Evolutionary conservation across 2,113 vertebrate species (phyloP).

Genomic region (Dolichotis patagonum): DNA sequence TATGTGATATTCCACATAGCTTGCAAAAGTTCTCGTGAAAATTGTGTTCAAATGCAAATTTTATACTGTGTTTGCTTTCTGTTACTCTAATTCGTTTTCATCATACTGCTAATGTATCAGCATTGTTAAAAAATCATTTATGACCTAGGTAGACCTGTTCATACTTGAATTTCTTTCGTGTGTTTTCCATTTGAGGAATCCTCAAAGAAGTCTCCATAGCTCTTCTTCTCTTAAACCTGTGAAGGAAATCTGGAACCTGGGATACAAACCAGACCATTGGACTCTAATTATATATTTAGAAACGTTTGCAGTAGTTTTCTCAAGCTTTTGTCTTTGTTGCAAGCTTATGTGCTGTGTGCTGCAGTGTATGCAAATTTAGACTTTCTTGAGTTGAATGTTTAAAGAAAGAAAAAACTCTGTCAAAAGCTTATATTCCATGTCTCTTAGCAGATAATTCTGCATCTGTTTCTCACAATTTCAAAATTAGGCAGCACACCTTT

Average conservation of each 20-base stretch:
- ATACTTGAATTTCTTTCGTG: not conserved
- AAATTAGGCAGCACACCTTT: not conserved
- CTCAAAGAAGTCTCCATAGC: not conserved
- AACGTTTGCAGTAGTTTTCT: not conserved
- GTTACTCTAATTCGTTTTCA: not conserved
- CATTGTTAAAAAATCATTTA: not conserved
- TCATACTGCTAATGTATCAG: not conserved
- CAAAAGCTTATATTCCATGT: not conserved
- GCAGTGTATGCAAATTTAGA: not conserved
- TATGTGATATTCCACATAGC: not conserved
- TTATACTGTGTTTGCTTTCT: not conserved
- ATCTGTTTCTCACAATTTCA: not conserved
- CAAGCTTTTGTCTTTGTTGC: not conserved
- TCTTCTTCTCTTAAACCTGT: not conserved
- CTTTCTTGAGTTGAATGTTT: not conserved
- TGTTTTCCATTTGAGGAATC: not conserved
- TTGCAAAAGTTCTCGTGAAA: not conserved
- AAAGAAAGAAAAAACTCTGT: not conserved
- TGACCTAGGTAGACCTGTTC: not conserved
- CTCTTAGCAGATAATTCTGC: not conserved
- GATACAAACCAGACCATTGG: not conserved
- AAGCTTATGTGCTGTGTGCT: fast-evolving
- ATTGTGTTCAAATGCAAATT: not conserved
- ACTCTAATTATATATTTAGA: not conserved
- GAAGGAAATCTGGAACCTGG: not conserved